Conservation (phyloP, 2,888 invertebrate species). For the Pterostichus niger region DNA sequence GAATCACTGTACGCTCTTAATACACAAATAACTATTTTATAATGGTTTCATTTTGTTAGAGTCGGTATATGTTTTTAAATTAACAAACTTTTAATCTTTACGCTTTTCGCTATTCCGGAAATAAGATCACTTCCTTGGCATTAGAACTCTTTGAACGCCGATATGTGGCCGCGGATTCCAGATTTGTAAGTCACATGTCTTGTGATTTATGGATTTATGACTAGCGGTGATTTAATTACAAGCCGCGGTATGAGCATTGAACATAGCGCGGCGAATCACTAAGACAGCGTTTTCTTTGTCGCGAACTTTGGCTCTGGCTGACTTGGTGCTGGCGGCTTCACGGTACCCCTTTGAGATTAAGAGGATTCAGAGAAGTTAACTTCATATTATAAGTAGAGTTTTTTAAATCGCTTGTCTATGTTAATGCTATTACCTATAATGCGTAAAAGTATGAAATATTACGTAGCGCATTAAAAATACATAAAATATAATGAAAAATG, state of each 20-base stretch:
- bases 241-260: too few species aligned
- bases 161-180: neutral
- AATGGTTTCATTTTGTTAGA: too few species aligned
- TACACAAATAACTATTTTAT: too few species aligned
- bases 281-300: neutral
- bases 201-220: neutral
- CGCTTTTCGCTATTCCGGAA: too few species aligned
- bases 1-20: too few species aligned
- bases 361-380: neutral
- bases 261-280: neutral
- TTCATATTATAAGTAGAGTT: neutral
- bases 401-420: slow-evolving; percentile 6
- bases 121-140: too few species aligned
- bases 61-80: too few species aligned
- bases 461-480: neutral
- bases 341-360: neutral
- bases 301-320: neutral
- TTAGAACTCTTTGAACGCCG: too few species aligned
- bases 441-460: neutral
- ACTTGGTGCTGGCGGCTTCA: neutral
- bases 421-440: neutral
- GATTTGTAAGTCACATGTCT: neutral
- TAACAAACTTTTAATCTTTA: too few species aligned
- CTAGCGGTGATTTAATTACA: slow-evolving; percentile 2
- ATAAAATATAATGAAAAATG: neutral